Conservation (phyloP, 1,140 invertebrate genomes). For the Drosophila saltans region DNA sequence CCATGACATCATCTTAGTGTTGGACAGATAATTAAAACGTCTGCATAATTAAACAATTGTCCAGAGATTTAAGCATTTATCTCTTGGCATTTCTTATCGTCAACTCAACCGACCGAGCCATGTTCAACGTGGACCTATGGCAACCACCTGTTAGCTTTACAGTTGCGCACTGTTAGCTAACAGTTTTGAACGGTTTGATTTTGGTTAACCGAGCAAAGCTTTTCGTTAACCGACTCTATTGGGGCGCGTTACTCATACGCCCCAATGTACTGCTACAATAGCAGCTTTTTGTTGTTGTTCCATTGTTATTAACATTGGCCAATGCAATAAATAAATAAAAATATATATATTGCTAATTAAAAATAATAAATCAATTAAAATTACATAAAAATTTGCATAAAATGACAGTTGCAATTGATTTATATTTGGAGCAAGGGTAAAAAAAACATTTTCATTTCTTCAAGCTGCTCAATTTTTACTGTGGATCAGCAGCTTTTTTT, state of each 20-base stretch:
- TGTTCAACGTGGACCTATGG: conserved; percentile 42
- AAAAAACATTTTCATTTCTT: neutral
- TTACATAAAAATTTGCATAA: neutral
- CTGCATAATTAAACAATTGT: conserved; percentile 53
- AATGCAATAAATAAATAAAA: neutral
- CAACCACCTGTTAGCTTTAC: conserved; percentile 65
- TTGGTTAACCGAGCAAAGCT: conserved; percentile 32
- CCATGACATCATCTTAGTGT: conserved; percentile 39
- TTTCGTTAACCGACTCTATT: conserved; percentile 12
- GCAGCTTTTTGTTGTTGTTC: conserved; percentile 5
- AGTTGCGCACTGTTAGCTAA: conserved; percentile 39
- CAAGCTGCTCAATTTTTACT: too few species aligned
- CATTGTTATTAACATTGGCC: conserved; percentile 10
- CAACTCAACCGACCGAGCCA: conserved; percentile 18
- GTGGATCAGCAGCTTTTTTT: neutral
- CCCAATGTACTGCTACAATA: neutral
- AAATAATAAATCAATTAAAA: neutral
- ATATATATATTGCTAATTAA: neutral
- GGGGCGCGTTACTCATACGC: neutral
- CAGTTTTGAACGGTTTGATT: conserved; percentile 15
- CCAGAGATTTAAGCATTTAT: conserved; percentile 44
- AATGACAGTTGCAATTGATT: neutral
- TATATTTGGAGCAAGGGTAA: neutral
- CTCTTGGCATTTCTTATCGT: conserved; percentile 60
- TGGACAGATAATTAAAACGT: conserved; percentile 67